These are phyloP conservation scores for Drosophila equinoxialis DNA, from an alignment of 1,140 invertebrate species.

Conservation along the genomic window DNA sequence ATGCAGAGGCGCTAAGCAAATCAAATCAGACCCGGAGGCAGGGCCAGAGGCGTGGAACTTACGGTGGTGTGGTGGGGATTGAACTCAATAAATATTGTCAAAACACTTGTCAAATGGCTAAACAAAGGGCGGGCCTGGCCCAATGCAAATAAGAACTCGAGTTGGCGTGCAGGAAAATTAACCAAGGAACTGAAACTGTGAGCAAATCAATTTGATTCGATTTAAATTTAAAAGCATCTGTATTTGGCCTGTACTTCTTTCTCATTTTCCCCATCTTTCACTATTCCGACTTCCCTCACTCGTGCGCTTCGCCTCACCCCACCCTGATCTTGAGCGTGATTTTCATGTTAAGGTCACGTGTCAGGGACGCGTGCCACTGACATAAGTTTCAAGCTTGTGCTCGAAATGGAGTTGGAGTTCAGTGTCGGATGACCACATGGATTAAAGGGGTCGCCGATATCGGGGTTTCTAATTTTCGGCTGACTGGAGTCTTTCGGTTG, in stretches of 20 bases:
- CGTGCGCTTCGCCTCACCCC: conserved; percentile 6
- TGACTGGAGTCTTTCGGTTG: conserved; percentile 14
- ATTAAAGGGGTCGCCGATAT: conserved; percentile 45
- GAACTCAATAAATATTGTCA: conserved; percentile 77
- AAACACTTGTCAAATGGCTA: conserved; percentile 81
- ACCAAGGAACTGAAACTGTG: conserved; percentile 50
- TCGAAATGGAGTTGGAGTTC: conserved; percentile 20
- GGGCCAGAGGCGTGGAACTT: background rate
- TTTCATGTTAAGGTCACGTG: conserved; percentile 79
- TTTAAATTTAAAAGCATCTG: conserved; percentile 82
- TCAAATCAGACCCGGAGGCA: conserved; percentile 62
- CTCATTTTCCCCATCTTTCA: conserved; percentile 7
- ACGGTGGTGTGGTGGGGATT: conserved; percentile 28
- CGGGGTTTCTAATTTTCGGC: background rate
- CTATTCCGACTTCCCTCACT: background rate
- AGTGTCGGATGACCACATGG: conserved; percentile 45
- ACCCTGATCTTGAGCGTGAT: conserved; percentile 70
- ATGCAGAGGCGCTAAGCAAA: conserved; percentile 59
- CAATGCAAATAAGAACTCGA: conserved; percentile 31
- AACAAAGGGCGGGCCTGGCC: conserved; percentile 57
- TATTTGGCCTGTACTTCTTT: conserved; percentile 27
- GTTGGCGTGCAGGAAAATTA: conserved; percentile 58
- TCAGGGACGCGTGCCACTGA: conserved; percentile 69
- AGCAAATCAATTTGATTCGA: conserved; percentile 81
- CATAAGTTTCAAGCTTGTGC: conserved; percentile 73